phyloP scores from a whole-genome alignment of 2,113 vertebrate species.

The Urocynchramus pylzowi region DNA sequence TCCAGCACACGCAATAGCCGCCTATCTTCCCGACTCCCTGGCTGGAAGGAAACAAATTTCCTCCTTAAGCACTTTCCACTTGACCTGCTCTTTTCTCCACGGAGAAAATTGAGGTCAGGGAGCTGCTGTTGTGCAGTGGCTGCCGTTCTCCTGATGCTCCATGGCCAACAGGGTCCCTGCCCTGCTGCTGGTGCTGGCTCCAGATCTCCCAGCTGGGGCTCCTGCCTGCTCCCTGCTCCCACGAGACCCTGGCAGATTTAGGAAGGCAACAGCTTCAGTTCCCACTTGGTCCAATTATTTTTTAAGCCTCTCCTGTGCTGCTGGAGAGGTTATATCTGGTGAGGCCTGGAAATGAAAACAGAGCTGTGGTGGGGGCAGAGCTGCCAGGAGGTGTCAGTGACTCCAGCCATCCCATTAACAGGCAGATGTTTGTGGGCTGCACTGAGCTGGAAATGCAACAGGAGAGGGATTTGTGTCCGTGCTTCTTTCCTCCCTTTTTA shows the following conservation, averaged over 20 bases:
- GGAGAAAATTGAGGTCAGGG: conserved; percentile 69
- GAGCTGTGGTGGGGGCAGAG: not conserved
- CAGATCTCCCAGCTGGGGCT: accelerated
- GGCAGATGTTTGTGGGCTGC: not conserved
- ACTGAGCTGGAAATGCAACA: not conserved
- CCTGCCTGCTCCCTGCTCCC: not conserved
- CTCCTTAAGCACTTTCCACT: conserved; percentile 69
- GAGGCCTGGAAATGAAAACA: not conserved
- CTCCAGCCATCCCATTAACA: not conserved
- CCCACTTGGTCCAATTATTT: conserved; percentile 52
- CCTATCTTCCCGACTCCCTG: conserved; percentile 21
- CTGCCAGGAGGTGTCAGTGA: not conserved
- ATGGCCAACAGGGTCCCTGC: not conserved
- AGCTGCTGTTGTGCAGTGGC: not conserved
- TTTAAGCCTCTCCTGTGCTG: not conserved
- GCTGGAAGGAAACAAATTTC: conserved; percentile 61
- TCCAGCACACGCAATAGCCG: not conserved
- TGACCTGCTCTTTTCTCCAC: conserved; percentile 69
- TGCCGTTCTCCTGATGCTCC: not conserved
- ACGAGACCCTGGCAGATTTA: not conserved
- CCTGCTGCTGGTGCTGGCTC: not conserved
- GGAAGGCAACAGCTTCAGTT: not conserved
- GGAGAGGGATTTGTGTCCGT: not conserved
- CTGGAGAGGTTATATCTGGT: not conserved
- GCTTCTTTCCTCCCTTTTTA: not conserved